A percentile compares a stretch with the other conserved stretches of the same genome.
phyloP scores from a whole-genome alignment of 2,113 vertebrate genomes.

The Heterocephalus glaber region DNA sequence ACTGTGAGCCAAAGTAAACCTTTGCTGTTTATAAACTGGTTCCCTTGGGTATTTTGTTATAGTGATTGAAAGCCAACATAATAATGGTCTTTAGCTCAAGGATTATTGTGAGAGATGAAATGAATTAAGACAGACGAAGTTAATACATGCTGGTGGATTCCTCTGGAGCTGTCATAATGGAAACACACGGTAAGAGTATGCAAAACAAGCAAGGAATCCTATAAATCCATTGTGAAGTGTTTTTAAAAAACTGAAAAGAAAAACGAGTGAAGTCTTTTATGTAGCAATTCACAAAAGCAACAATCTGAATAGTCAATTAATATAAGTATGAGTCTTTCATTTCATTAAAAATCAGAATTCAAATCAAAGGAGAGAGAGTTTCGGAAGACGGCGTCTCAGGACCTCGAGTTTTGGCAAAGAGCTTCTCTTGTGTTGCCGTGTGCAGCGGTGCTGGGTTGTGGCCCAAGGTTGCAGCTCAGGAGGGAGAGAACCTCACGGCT shows the following conservation, averaged over 20 bases:
- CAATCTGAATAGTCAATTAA: background rate
- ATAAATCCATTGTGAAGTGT: background rate
- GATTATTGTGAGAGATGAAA: background rate
- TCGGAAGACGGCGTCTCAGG: background rate
- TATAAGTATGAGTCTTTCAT: background rate
- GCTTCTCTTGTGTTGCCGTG: background rate
- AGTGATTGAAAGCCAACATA: background rate
- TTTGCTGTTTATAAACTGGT: background rate
- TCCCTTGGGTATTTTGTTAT: background rate
- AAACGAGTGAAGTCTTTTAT: background rate
- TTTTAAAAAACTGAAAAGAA: background rate
- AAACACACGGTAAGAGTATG: background rate
- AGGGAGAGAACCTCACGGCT: background rate
- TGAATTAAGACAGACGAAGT: background rate
- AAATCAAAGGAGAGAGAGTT: background rate
- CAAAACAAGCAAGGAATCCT: background rate
- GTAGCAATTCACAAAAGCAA: background rate
- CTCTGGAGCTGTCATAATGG: background rate
- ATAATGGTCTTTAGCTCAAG: background rate
- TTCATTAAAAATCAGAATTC: background rate
- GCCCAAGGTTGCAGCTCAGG: background rate
- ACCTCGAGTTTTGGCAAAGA: too few relatives aligned
- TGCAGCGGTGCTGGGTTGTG: background rate
- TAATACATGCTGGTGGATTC: background rate
- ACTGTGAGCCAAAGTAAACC: background rate